phyloP scores from a whole-genome alignment of 1,140 invertebrate genomes.

The Thaumetopoea pityocampa region DNA sequence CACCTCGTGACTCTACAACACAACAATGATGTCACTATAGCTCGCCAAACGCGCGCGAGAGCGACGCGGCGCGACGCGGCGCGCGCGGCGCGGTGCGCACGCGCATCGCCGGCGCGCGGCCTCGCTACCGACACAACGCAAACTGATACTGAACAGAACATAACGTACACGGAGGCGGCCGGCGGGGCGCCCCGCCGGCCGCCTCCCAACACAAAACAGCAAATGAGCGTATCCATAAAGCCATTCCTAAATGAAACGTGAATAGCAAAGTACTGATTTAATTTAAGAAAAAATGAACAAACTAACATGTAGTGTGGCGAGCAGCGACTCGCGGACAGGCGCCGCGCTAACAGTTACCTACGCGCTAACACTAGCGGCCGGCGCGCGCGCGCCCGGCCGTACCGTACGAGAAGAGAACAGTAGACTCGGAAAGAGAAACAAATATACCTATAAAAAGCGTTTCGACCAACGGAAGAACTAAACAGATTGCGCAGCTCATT shows the following conservation, averaged over 20 bases:
- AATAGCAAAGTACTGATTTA: constrained; percentile 57
- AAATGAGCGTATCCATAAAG: constrained; percentile 63
- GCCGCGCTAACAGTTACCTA: constrained; percentile 71
- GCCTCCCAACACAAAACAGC: constrained; percentile 48
- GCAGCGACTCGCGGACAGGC: constrained; percentile 56
- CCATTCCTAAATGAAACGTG: constrained; percentile 68
- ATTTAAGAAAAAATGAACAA: constrained; percentile 55
- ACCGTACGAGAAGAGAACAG: constrained; percentile 65
- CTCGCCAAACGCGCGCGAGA: constrained; percentile 66
- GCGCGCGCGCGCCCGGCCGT: constrained; percentile 68
- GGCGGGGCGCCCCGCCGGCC: constrained; percentile 29
- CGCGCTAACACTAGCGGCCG: constrained; percentile 68
- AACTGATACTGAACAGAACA: constrained; percentile 67
- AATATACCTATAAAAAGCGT: constrained; percentile 76
- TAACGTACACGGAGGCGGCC: constrained; percentile 55
- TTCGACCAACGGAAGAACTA: constrained; percentile 73
- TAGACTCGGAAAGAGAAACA: constrained; percentile 73
- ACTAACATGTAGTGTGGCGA: constrained; percentile 56
- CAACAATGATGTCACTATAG: constrained; percentile 77
- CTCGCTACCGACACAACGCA: constrained; percentile 57
- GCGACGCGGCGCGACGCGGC: constrained; percentile 45
- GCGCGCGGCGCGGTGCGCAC: constrained; percentile 40
- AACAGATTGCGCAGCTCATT: constrained; percentile 75
- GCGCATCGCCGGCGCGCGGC: constrained; percentile 26
- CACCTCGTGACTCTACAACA: constrained; percentile 94